A percentile compares a stretch with the other conserved stretches of the same genome.
These are phyloP conservation scores for Brachyopa scutellaris DNA, from an alignment of 2,888 invertebrate genomes.

Conservation along the genomic window DNA sequence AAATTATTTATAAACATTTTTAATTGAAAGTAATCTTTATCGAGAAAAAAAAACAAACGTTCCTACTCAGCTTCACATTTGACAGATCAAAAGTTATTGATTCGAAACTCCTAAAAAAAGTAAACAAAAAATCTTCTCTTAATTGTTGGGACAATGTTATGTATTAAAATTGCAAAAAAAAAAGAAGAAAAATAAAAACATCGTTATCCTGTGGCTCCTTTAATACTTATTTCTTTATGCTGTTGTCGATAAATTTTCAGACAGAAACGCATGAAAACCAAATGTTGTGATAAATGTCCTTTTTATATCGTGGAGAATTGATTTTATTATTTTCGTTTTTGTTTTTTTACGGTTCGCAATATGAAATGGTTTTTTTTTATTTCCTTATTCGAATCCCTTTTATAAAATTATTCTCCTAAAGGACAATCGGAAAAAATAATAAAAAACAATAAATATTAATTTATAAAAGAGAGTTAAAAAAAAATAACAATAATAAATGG, in stretches of 20 bases:
- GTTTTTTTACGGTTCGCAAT: not conserved
- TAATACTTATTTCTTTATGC: conserved; percentile 9
- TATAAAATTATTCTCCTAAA: conserved; percentile 19
- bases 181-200: too few relatives aligned
- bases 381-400: conserved; percentile 7
- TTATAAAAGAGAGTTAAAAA: not conserved
- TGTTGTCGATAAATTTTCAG: conserved; percentile 34
- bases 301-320: conserved; percentile 19
- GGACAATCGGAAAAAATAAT: conserved; percentile 3
- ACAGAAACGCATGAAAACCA: conserved; percentile 27
- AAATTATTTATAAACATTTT: too few relatives aligned
- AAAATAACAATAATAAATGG: not conserved
- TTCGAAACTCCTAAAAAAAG: too few relatives aligned
- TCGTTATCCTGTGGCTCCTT: too few relatives aligned
- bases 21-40: too few relatives aligned
- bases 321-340: conserved; percentile 19
- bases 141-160: too few relatives aligned
- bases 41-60: too few relatives aligned
- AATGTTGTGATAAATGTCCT: conserved; percentile 31
- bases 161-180: too few relatives aligned
- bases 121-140: too few relatives aligned
- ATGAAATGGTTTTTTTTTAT: not conserved
- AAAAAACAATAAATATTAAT: conserved; percentile 30
- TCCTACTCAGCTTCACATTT: too few relatives aligned
- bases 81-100: too few relatives aligned